phyloP scores from a whole-genome alignment of 2,113 vertebrate species.

The Empidonax traillii region DNA sequence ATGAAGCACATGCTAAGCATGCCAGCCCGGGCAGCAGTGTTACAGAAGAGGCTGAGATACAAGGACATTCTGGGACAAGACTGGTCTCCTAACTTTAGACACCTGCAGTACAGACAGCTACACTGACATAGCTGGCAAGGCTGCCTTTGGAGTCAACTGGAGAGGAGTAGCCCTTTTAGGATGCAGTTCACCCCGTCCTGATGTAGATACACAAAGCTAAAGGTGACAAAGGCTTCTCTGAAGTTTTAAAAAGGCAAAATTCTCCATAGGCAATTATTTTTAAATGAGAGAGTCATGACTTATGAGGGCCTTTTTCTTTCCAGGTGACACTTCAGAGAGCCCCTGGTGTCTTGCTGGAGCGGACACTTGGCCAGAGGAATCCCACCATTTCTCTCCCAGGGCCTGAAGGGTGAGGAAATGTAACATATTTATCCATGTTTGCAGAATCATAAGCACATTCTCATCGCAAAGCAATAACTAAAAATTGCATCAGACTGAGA shows the following conservation, averaged over 20 bases:
- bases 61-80: background rate
- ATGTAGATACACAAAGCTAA: background rate
- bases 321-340: background rate
- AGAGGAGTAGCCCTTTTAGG: background rate
- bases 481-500: background rate
- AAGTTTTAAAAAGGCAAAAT: background rate
- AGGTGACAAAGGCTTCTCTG: background rate
- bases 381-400: background rate
- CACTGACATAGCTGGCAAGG: background rate
- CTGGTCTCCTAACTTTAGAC: background rate
- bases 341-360: background rate
- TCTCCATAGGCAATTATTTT: background rate
- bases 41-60: background rate
- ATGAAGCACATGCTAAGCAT: background rate
- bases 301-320: background rate
- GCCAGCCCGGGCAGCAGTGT: background rate
- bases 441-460: background rate
- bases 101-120: background rate
- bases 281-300: background rate
- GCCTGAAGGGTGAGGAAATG: background rate
- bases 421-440: background rate
- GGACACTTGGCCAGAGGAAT: background rate
- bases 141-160: background rate
- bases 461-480: background rate
- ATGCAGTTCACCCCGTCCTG: background rate